Evolutionary conservation across 2,888 invertebrate species (phyloP).

Genomic region (Thecocarcelia acutangulata): DNA sequence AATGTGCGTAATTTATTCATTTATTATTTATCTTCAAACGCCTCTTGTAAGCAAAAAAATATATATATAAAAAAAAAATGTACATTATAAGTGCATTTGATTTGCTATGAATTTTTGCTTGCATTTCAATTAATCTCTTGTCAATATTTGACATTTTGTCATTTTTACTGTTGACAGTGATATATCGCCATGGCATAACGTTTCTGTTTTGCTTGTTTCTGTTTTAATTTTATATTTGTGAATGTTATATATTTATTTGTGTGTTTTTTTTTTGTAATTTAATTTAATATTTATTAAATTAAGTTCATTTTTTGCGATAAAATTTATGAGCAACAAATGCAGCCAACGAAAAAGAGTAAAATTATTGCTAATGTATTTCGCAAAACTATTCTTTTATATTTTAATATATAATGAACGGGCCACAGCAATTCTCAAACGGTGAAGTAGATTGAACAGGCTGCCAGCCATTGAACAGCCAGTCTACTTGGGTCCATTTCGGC

Average conservation of each 20-base stretch:
- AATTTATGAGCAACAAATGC: background rate
- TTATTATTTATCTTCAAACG: constrained; percentile 64
- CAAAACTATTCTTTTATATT: too few relatives aligned
- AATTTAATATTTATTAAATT: constrained; percentile 44
- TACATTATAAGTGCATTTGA: constrained; percentile 38
- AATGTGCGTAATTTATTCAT: constrained; percentile 44
- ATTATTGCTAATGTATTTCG: too few relatives aligned
- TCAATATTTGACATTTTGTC: constrained; percentile 73
- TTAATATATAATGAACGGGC: too few relatives aligned
- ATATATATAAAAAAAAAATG: background rate
- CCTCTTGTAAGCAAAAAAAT: constrained; percentile 64
- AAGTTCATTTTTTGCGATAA: background rate
- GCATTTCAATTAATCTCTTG: constrained; percentile 73
- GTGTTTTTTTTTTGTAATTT: constrained; percentile 3
- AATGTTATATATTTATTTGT: constrained; percentile 35
- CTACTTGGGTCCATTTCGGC: too few relatives aligned
- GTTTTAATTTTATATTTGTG: constrained; percentile 20
- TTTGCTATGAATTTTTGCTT: constrained; percentile 59
- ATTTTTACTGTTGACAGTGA: constrained; percentile 72
- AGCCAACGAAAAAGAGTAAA: background rate
- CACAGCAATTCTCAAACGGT: too few relatives aligned
- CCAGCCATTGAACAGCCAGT: too few relatives aligned
- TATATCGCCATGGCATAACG: constrained; percentile 68
- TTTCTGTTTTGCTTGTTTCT: constrained; percentile 17
- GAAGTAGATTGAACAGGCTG: too few relatives aligned